phyloP scores from a whole-genome alignment of 2,888 invertebrate genomes.

The Hypolimnas misippus region DNA sequence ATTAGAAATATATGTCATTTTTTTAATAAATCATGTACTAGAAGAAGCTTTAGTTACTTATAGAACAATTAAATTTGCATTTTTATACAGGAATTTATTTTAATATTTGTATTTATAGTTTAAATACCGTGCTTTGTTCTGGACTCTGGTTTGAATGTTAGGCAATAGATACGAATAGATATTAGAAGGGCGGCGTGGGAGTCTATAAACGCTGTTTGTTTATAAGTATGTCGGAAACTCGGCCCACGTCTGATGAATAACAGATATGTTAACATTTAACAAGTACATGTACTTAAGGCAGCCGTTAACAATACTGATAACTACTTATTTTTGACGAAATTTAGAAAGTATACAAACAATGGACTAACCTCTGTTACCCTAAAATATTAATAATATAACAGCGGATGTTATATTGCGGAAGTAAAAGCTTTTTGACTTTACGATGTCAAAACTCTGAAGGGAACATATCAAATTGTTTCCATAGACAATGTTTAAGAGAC shows the following conservation, averaged over 20 bases:
- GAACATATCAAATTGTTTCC: too few relatives aligned
- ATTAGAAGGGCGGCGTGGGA: conserved; percentile 38
- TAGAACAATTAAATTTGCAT: too few relatives aligned
- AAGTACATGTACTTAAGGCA: background rate
- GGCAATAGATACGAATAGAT: conserved; percentile 25
- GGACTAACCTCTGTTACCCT: background rate
- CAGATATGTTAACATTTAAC: conserved; percentile 8
- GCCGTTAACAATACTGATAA: background rate
- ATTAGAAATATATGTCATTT: background rate
- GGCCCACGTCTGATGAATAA: conserved; percentile 16
- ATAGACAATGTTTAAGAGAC: too few relatives aligned
- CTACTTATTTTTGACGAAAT: too few relatives aligned
- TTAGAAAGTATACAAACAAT: background rate
- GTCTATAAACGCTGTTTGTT: conserved; percentile 1
- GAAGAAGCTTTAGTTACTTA: too few relatives aligned
- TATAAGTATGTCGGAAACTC: conserved; percentile 15
- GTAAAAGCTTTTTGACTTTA: too few relatives aligned
- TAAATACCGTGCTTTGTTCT: too few relatives aligned
- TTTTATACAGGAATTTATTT: too few relatives aligned
- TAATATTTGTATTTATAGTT: too few relatives aligned
- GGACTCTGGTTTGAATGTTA: conserved; percentile 19
- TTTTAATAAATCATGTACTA: background rate
- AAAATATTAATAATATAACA: too few relatives aligned
- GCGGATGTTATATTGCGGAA: too few relatives aligned
- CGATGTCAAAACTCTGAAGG: too few relatives aligned